phyloP scores from a whole-genome alignment of 1,140 invertebrate genomes.

The Zaprionus davidi region DNA sequence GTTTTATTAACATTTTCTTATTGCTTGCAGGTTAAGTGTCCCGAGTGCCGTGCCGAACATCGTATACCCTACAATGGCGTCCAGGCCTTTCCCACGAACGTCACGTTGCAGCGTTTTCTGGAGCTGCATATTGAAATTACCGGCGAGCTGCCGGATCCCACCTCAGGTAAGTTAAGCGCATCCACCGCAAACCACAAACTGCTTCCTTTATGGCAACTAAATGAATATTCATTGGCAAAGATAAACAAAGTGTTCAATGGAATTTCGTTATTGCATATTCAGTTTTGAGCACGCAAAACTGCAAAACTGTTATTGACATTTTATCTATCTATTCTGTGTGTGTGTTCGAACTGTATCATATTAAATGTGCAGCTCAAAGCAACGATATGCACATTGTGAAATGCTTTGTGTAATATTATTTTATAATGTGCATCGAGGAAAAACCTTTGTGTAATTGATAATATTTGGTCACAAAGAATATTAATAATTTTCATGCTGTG shows the following conservation, averaged over 20 bases:
- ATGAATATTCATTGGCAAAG: conserved; percentile 37
- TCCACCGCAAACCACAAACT: not conserved
- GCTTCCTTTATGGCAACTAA: conserved; percentile 1
- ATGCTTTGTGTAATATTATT: conserved; percentile 14
- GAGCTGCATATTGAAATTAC: conserved; percentile 98
- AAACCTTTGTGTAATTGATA: conserved; percentile 7
- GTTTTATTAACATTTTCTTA: conserved; percentile 16
- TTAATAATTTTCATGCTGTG: conserved; percentile 54
- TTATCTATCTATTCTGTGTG: conserved; percentile 15
- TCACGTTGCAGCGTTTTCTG: conserved; percentile 96
- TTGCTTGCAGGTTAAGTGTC: conserved; percentile 94
- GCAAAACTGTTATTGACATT: conserved; percentile 26
- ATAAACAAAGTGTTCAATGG: conserved; percentile 29
- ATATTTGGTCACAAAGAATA: conserved; percentile 28
- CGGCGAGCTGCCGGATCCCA: conserved; percentile 94
- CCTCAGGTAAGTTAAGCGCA: conserved; percentile 86
- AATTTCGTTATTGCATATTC: conserved; percentile 29
- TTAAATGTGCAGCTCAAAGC: conserved; percentile 27
- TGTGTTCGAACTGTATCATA: conserved; percentile 11
- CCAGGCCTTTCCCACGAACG: conserved; percentile 97
- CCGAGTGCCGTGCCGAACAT: conserved; percentile 99
- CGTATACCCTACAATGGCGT: conserved; percentile 98
- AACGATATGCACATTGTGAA: conserved; percentile 38
- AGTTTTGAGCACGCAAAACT: conserved; percentile 5
- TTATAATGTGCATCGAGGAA: not conserved